Conservation (phyloP, 1,140 invertebrate genomes). For the Zaprionus nigranus region DNA sequence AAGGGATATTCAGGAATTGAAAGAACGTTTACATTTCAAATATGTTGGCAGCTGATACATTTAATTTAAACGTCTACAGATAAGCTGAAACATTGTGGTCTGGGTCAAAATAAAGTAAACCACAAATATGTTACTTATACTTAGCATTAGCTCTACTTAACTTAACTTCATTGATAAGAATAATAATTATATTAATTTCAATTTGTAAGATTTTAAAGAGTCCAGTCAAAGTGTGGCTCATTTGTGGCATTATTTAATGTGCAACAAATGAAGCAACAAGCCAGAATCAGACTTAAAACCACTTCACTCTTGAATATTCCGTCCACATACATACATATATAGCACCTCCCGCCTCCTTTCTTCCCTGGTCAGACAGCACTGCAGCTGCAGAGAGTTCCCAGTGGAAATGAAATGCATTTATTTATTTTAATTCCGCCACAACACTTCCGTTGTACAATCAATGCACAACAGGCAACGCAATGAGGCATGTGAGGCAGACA, state of each 20-base stretch:
- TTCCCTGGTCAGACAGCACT: not conserved
- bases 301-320: not conserved
- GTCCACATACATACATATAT: not conserved
- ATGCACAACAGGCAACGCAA: slow-evolving; percentile 73
- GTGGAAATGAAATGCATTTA: slow-evolving; percentile 78
- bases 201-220: not conserved
- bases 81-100: too few relatives aligned
- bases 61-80: too few relatives aligned
- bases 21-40: too few relatives aligned
- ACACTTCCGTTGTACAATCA: slow-evolving; percentile 81
- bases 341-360: not conserved
- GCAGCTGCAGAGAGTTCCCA: slow-evolving; percentile 35
- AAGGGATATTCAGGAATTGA: not conserved
- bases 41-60: too few relatives aligned
- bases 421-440: slow-evolving; percentile 83
- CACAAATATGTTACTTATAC: too few relatives aligned
- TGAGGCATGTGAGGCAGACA: slow-evolving; percentile 51
- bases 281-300: slow-evolving; percentile 22
- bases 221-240: slow-evolving; percentile 37
- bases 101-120: too few relatives aligned
- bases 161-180: too few relatives aligned
- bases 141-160: too few relatives aligned
- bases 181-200: not conserved
- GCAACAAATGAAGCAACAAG: slow-evolving; percentile 79
- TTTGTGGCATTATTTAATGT: slow-evolving; percentile 65